Evolutionary conservation across 2,888 invertebrate genomes (phyloP), one percentile per base, ranked within the genome.

Genomic region (Metellina segmentata): DNA sequence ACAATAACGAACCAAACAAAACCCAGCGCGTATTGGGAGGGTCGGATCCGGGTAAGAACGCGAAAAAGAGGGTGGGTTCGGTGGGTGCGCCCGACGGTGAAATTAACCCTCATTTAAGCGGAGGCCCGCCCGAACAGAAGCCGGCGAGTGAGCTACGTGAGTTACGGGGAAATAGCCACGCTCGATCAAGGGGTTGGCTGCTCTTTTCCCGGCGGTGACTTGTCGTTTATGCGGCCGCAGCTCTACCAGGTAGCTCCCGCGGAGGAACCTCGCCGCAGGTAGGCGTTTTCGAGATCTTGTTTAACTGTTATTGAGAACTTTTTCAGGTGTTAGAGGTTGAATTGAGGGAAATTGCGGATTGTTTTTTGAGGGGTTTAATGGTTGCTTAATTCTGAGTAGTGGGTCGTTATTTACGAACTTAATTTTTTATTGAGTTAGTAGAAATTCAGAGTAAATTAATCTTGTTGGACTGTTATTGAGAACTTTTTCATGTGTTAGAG

Each of bases 101-200:
- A 90, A 90, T 90, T 90, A 90, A 79, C 85, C 82, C 85, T 85
- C 90, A 90, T 85, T 90, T 85, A 85, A 83, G 71, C 82, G 19
- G 9, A 19, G 85, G 79, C 52, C 81, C 82, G 69, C 85, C 85
- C 85, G 86, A 72, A 78, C 91, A 91, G 91, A 87, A 91, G 91
- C 91, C 87, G 91, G 69, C 75, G 74, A 89, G 20, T 20, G 1
- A 78, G 83, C 34, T 16, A 6, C 19, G 91, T 91, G 87, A 86
- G 86, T 77, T 91, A 91, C 91, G 82, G 77, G 91, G 75, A 82
- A 91, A 82, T 82, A 49, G 72, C 9, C 61, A 61, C 13, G 7
- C 71, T n/a, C 78, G 20, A 20, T 82, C 89, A 91, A 91, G 81
- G 91, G 91, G 91, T 86, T 91, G 86, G 48, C 19, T 19, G 13